Conservation (phyloP, 2,113 vertebrate species). For the Microtus ochrogaster region DNA sequence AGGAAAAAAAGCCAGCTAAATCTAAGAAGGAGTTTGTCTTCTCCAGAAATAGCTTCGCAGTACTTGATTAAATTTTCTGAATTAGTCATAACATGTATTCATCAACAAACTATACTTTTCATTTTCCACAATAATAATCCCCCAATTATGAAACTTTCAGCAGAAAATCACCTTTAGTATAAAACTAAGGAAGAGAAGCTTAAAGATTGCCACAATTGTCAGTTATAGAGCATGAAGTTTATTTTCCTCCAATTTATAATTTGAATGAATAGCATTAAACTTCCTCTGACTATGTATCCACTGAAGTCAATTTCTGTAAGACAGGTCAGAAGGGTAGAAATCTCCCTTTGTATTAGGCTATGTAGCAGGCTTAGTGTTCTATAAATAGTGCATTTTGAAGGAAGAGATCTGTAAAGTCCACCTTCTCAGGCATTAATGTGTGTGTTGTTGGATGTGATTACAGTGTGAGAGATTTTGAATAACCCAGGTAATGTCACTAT, state of each 20-base stretch:
- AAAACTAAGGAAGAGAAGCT: not conserved
- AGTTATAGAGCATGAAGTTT: not conserved
- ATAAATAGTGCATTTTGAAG: not conserved
- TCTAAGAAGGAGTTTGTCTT: not conserved
- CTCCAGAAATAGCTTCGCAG: not conserved
- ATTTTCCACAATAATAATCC: not conserved
- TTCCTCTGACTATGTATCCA: not conserved
- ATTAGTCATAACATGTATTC: fast-evolving
- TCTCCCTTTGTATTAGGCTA: not conserved
- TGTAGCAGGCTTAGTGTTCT: not conserved
- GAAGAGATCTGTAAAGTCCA: not conserved
- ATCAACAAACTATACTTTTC: not conserved
- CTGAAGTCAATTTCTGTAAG: constrained; percentile 12
- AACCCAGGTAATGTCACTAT: not conserved
- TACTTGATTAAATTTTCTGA: not conserved
- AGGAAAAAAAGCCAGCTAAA: not conserved
- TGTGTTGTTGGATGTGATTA: not conserved
- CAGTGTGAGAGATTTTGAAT: constrained; percentile 9
- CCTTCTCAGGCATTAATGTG: not conserved
- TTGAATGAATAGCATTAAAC: not conserved
- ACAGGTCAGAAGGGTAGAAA: not conserved
- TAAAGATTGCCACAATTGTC: not conserved
- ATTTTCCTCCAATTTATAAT: not conserved
- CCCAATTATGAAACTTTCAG: not conserved
- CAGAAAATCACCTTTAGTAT: not conserved